Percentiles rank a stretch among this genome's conserved stretches.
Conservation (phyloP, 2,113 vertebrate species). For the Panurus biarmicus region DNA sequence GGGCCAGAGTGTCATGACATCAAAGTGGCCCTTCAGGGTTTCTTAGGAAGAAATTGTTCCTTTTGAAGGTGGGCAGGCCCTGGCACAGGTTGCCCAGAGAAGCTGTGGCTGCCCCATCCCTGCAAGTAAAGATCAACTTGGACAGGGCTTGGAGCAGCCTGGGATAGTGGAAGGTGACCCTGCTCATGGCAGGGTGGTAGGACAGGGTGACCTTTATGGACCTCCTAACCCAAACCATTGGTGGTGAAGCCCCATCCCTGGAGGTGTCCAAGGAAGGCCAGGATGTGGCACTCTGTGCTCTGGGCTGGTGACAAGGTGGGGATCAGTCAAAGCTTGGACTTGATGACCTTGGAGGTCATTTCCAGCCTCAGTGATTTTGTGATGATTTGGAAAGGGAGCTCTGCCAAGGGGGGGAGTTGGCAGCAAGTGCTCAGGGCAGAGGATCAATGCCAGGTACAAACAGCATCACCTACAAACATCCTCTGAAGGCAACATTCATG, state of each 20-base stretch:
- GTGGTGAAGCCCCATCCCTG: background rate
- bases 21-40: background rate
- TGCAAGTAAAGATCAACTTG: background rate
- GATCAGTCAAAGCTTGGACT: background rate
- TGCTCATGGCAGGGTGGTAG: rapidly evolving
- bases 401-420: background rate
- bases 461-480: background rate
- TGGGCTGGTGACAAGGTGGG: background rate
- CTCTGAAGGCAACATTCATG: background rate
- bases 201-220: background rate
- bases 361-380: background rate
- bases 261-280: background rate
- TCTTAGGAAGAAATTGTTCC: background rate
- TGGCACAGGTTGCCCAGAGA: background rate
- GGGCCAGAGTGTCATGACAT: background rate
- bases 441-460: background rate
- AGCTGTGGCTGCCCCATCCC: background rate
- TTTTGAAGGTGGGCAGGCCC: background rate
- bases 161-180: background rate
- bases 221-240: background rate
- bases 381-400: background rate
- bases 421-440: background rate
- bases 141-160: background rate
- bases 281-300: background rate
- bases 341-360: background rate